Base-by-base conservation (phyloP, 2,113 vertebrate species). In the Actenoides lindsayi region DNA sequence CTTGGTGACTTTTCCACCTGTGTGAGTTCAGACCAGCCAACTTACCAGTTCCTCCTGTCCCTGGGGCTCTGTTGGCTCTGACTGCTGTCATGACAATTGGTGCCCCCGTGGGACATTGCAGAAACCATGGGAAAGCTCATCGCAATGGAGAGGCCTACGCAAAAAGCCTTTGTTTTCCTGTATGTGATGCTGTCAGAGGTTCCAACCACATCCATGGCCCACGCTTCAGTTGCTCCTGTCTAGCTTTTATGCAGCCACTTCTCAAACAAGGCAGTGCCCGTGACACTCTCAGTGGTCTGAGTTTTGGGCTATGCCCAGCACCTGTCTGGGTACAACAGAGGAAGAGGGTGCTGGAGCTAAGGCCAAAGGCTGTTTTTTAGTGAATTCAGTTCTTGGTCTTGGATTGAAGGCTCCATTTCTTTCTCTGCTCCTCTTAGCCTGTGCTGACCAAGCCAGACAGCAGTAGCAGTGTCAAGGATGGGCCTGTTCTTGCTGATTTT, bases 71-170 rank as follows among this genome's bases (percentile, higher is more conserved):
- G 59, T 37, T 83, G 73, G 62, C 53, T 89, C 77, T 54, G 67
- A 35, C 65, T 87, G 56, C 73, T 41, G 48, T 65, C 39, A 13
- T 4, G 37, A 62, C 1, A 6, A 51, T 39, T 65, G 70, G 37
- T 68, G 73, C 73, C 60, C 82, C 24, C 62, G 7, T 75, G 81
- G 81, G 69, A 85, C 35, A 30, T 64, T 23, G 30, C 76, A 74
- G 70, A 85, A 92, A 92, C 50, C 74, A 68, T 28, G 74, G 69
- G 74, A 92, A 84, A 87, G 41, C 67, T 92, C 31, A 57, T 90
- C 25, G 48, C 31, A 69, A 10, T 2, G 7, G 73, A 46, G 69
- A 69, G 37, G 44, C 35, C 6, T 6, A 8, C 57, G 67, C 57
- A 82, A 48, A 89, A 46, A 80, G 35, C 70, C 70, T 37, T 60